phyloP scores from a whole-genome alignment of 2,797 vertebrate genomes.

The Picus viridis region DNA sequence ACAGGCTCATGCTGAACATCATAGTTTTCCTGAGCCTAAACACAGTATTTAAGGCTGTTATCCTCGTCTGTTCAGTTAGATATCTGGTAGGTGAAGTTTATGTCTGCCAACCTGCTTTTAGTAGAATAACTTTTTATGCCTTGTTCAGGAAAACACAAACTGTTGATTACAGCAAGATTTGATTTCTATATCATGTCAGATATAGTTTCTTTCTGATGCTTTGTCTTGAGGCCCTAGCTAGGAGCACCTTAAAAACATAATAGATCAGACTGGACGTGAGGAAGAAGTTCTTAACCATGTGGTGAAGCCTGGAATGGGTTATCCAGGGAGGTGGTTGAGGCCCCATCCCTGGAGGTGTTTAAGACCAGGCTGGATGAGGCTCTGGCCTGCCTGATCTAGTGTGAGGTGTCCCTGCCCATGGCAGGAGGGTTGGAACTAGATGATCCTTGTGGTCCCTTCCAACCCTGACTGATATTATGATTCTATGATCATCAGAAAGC shows the following conservation, averaged over 20 bases:
- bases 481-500: not conserved
- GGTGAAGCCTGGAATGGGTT: too few species aligned
- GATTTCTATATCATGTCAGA: not conserved
- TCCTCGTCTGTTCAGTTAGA: not conserved
- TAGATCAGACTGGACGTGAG: not conserved
- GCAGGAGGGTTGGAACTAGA: too few species aligned
- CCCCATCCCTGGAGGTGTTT: too few species aligned
- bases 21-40: not conserved
- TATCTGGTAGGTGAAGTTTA: not conserved
- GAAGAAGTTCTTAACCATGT: too few species aligned
- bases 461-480: too few species aligned
- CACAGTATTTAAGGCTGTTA: not conserved
- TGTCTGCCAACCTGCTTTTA: not conserved
- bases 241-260: not conserved
- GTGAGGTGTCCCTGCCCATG: too few species aligned
- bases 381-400: too few species aligned
- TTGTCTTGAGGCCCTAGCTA: not conserved
- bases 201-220: not conserved
- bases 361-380: too few species aligned
- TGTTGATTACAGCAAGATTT: not conserved
- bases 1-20: not conserved
- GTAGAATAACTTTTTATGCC: not conserved
- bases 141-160: not conserved
- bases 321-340: too few species aligned
- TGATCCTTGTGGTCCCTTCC: too few species aligned